Conservation (phyloP, 2,113 vertebrate species). For the Gnathonemus longibarbis region DNA sequence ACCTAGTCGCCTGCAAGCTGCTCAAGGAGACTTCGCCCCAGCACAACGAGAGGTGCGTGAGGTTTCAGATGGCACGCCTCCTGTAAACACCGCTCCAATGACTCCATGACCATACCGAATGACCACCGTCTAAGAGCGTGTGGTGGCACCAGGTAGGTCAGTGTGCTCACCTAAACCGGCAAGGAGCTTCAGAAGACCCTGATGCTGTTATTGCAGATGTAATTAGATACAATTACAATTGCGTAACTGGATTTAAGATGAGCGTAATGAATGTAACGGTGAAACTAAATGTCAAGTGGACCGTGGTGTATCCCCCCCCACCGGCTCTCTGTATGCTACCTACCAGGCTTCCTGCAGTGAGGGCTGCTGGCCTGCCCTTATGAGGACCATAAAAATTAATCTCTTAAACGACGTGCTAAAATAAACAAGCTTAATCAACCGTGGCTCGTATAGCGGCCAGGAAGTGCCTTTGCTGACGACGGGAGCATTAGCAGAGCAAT, state of each 20-base stretch:
- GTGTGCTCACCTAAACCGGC: not conserved
- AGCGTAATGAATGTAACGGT: not conserved
- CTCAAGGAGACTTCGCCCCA: not conserved
- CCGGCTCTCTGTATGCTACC: not conserved
- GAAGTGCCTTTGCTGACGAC: not conserved
- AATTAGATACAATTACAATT: not conserved
- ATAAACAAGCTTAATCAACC: slow-evolving; percentile 5
- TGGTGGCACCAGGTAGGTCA: not conserved
- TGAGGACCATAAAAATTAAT: not conserved
- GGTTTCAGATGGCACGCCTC: not conserved
- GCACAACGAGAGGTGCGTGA: not conserved
- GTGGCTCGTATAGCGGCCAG: not conserved
- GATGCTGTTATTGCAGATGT: not conserved
- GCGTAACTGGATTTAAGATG: not conserved
- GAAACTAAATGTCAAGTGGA: not conserved
- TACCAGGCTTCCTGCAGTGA: not conserved
- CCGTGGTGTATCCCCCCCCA: not conserved
- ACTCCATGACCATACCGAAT: not conserved
- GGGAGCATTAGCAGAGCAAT: not conserved
- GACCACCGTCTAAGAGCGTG: not conserved
- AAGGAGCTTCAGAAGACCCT: not conserved
- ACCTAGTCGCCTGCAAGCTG: not conserved
- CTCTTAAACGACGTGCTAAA: not conserved
- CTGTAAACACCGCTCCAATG: not conserved
- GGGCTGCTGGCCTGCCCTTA: not conserved